Conservation (phyloP, 1,140 invertebrate genomes). For the Ceratina japonica region DNA sequence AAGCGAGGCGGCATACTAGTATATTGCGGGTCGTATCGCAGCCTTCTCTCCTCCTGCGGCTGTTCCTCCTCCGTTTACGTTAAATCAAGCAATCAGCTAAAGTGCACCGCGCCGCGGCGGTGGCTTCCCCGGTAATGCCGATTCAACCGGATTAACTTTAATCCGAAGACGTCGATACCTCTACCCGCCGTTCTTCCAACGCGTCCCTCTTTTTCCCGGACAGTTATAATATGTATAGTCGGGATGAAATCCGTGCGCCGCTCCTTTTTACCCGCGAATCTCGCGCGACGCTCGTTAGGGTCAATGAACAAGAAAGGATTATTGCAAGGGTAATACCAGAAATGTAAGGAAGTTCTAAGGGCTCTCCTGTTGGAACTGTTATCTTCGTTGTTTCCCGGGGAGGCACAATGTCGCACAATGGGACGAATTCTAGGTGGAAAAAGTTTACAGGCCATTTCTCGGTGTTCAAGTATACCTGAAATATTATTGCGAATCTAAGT, state of each 20-base stretch:
- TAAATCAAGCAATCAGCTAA: constrained; percentile 53
- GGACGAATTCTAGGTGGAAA: no score
- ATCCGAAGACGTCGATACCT: constrained; percentile 45
- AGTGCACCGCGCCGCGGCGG: constrained; percentile 34
- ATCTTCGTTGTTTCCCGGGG: no score
- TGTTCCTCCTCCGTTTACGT: constrained; percentile 28
- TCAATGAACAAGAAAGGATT: constrained; percentile 5
- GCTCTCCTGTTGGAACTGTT: neutral
- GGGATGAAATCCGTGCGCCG: neutral
- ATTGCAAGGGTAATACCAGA: neutral
- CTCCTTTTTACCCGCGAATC: neutral
- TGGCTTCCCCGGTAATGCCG: constrained; percentile 45
- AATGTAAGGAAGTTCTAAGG: neutral
- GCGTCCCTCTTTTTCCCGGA: constrained; percentile 4
- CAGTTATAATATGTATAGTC: constrained; percentile 34
- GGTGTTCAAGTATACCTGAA: no score
- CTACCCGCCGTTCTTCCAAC: constrained; percentile 32
- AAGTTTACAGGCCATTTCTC: no score
- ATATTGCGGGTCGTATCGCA: constrained; percentile 18
- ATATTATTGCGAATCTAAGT: no score
- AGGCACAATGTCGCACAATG: no score
- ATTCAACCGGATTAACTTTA: constrained; percentile 51
- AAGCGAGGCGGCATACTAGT: neutral
- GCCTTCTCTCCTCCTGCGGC: neutral
- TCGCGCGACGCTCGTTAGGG: neutral